These are phyloP conservation scores for Diachrysia chrysitis DNA, from an alignment of 2,888 invertebrate species.

Conservation along the genomic window DNA sequence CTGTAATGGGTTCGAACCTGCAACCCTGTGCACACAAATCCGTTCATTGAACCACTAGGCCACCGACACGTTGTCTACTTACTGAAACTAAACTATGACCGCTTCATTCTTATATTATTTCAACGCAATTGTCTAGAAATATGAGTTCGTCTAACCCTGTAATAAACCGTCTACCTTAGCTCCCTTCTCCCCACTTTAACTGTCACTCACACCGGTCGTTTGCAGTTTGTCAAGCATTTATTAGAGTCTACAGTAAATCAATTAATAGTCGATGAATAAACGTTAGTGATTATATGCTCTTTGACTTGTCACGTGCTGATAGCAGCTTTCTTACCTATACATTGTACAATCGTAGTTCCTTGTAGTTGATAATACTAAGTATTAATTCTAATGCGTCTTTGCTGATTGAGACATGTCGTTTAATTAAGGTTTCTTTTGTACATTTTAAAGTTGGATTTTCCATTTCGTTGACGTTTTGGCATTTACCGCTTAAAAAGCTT, in stretches of 20 bases:
- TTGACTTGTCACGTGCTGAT: conserved; percentile 29
- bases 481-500: neutral
- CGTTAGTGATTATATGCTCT: conserved; percentile 32
- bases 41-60: no score
- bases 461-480: neutral
- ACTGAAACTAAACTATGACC: no score
- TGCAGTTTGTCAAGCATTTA: conserved; percentile 30
- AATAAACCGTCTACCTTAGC: neutral
- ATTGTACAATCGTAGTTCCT: conserved; percentile 28
- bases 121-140: neutral
- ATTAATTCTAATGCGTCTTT: conserved; percentile 22
- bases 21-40: no score
- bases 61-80: no score
- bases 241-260: conserved; percentile 31
- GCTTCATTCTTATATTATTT: neutral
- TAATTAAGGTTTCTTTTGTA: neutral
- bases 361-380: conserved; percentile 16
- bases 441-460: neutral
- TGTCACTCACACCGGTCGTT: conserved; percentile 13
- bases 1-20: no score
- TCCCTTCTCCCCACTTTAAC: conserved; percentile 24
- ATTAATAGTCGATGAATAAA: conserved; percentile 29
- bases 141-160: neutral
- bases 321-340: conserved; percentile 35
- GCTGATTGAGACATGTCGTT: neutral